Evolutionary conservation across 2,797 vertebrate species (phyloP), one percentile per base, ranked within the genome.

Genomic region (Spondyliosoma cantharus): DNA sequence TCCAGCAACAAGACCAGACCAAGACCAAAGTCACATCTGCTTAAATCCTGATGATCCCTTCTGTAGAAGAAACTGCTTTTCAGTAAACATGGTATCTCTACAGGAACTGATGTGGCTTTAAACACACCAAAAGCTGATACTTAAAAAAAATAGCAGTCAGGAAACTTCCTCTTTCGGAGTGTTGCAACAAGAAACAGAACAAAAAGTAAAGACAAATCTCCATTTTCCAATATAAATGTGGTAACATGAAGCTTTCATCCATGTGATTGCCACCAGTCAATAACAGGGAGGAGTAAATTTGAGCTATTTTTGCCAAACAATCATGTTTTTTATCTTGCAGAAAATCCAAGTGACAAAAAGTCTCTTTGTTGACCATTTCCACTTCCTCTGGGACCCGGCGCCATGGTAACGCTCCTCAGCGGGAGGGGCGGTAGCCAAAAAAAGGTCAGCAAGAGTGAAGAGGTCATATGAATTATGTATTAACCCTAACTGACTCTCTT

Each of bases 401-500:
- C 76, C 89, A 90, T 90, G 90, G 91, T 65, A 87, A 92, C 91
- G 16, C 63, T 70, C 58, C 68, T 46, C 59, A 71, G 66, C 13
- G 0, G 71, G 82, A 56, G 66, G 79, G 66, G 49, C 59, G 24
- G 15, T 1, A 43, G 71, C 45, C 81, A 79, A 76, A 63, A 75
- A 72, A 76, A 78, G 84, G 78, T 89, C 83, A 75, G 58, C 56
- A 43, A 37, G 79, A 83, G 73, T 82, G 67, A 59, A 74, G 81
- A 86, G 89, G 90, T 91, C 91, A 80, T 84, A 94, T 94, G 92
- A 93, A 94, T 94, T 92, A 94, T 93, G 89, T 66, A 94, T 92
- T 81, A 80, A 86, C 82, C 85, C 76, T 76, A 75, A 86, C 67
- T 45, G 32, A 42, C 71, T 60, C 24, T 71, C 49, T 60, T 71